Percentiles rank a stretch among this genome's conserved stretches.
phyloP scores from a whole-genome alignment of 1,140 invertebrate genomes.

The Reticulitermes speratus region DNA sequence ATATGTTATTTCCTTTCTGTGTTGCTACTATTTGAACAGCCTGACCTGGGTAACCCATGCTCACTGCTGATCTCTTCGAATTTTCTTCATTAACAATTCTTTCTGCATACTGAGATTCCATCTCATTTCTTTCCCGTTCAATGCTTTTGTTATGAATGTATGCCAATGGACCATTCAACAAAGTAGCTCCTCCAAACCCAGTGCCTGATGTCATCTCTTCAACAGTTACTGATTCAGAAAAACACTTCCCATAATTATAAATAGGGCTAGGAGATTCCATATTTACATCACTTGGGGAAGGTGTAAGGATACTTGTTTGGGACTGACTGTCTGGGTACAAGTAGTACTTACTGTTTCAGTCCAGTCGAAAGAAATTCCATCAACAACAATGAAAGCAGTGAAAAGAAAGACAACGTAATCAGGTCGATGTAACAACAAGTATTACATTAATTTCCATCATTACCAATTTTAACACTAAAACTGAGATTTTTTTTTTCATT shows the following conservation, averaged over 20 bases:
- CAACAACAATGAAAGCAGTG: constrained; percentile 3
- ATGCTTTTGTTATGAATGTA: constrained; percentile 19
- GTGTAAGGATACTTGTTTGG: constrained; percentile 48
- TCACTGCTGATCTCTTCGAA: constrained; percentile 36
- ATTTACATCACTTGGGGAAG: constrained; percentile 55
- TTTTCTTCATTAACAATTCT: constrained; percentile 45
- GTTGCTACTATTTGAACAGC: constrained; percentile 54
- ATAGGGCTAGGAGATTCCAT: constrained; percentile 54
- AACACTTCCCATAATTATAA: background rate
- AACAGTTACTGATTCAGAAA: background rate
- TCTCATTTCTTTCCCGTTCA: background rate
- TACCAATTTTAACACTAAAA: too few relatives aligned
- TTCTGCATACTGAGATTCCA: constrained; percentile 31
- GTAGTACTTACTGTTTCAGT: constrained; percentile 49
- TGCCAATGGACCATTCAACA: constrained; percentile 25
- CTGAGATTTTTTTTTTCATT: too few relatives aligned
- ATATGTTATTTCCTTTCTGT: constrained; percentile 41
- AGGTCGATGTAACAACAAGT: background rate
- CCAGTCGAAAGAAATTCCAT: constrained; percentile 20
- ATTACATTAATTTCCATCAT: background rate
- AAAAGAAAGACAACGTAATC: background rate
- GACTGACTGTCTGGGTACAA: constrained; percentile 38
- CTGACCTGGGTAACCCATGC: constrained; percentile 50
- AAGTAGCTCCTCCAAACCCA: constrained; percentile 43
- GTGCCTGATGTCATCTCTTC: constrained; percentile 40